Percentiles rank a stretch among this genome's conserved stretches.
Evolutionary conservation across 2,888 invertebrate species (phyloP).

Genomic region (Anthrax anthrax): DNA sequence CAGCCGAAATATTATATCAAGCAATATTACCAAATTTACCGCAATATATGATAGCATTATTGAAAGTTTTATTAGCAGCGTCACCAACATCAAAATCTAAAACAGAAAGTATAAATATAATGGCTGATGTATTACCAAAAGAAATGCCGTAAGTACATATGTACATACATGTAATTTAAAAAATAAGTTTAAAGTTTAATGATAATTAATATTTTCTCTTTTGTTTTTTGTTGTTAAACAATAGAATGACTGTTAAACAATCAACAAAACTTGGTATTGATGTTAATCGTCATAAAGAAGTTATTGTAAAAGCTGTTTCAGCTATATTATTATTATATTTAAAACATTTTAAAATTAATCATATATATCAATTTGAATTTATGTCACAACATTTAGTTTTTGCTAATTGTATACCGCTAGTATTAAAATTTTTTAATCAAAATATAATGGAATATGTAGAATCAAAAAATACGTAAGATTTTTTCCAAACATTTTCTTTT

Average conservation of each 20-base stretch:
- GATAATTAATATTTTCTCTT: neutral
- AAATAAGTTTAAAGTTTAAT: too few species aligned
- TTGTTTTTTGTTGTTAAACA: constrained; percentile 11
- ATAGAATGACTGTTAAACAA: constrained; percentile 76
- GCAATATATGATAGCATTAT: constrained; percentile 91
- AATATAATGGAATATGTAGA: constrained; percentile 90
- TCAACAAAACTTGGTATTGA: constrained; percentile 93
- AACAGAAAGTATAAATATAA: constrained; percentile 94
- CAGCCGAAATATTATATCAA: constrained; percentile 80
- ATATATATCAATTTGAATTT: constrained; percentile 98
- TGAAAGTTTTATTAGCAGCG: constrained; percentile 93
- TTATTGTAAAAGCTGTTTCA: constrained; percentile 92
- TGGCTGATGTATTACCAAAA: constrained; percentile 94
- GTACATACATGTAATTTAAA: too few species aligned
- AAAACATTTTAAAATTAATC: constrained; percentile 94
- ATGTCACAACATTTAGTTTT: constrained; percentile 98
- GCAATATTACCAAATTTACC: constrained; percentile 93
- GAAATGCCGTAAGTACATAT: constrained; percentile 73
- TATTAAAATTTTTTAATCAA: constrained; percentile 97
- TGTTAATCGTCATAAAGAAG: constrained; percentile 96
- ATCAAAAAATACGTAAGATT: constrained; percentile 67
- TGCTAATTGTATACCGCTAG: constrained; percentile 96
- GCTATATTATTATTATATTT: constrained; percentile 78
- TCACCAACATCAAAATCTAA: constrained; percentile 99
- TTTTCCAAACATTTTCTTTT: neutral